Evolutionary conservation across 2,113 vertebrate species (phyloP).

Genomic region (Picathartes gymnocephalus): DNA sequence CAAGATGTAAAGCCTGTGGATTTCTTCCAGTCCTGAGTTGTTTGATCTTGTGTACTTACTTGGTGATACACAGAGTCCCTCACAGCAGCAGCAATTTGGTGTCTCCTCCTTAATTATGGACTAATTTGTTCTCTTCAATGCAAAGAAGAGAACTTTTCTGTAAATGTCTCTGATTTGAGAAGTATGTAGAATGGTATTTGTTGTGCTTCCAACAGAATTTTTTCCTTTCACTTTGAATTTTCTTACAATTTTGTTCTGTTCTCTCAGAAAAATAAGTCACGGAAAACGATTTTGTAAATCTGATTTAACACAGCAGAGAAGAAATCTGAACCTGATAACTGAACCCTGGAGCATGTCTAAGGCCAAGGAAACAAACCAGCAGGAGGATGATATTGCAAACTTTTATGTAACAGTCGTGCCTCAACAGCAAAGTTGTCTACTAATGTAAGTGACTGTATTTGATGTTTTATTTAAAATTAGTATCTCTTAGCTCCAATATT

Average conservation of each 20-base stretch:
- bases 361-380: neutral
- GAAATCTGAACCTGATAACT: neutral
- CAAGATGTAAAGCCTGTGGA: neutral
- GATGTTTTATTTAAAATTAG: slow-evolving; percentile 21
- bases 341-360: neutral
- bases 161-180: neutral
- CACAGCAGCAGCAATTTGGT: neutral
- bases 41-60: neutral
- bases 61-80: neutral
- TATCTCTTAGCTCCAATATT: neutral
- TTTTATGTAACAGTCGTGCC: neutral
- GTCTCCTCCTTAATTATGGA: neutral
- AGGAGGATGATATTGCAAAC: neutral
- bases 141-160: too few relatives aligned
- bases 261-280: neutral
- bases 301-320: neutral
- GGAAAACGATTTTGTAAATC: neutral
- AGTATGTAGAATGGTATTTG: neutral
- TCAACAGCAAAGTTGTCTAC: neutral
- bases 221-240: neutral
- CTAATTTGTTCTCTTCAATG: neutral
- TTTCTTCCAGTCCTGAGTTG: neutral
- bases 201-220: neutral
- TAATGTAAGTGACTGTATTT: neutral
- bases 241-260: neutral